Evolutionary conservation across 2,113 vertebrate genomes (phyloP).

Genomic region (Platycercus adscitus): DNA sequence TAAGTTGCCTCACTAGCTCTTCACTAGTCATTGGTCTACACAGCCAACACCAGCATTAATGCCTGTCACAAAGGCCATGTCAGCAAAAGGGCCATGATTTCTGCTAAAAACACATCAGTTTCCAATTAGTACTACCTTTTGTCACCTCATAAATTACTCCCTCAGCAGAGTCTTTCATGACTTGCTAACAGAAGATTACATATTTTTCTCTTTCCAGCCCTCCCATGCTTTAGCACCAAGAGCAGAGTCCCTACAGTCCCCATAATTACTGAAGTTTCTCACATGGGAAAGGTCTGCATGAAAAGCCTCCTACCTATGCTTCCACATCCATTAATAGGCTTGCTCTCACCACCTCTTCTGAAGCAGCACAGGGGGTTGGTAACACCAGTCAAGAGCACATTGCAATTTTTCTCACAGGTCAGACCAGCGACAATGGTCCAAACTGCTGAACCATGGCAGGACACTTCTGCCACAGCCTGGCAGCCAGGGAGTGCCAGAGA

Average conservation of each 20-base stretch:
- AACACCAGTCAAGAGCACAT: not conserved
- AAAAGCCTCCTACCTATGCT: not conserved
- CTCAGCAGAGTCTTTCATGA: not conserved
- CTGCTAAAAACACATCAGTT: not conserved
- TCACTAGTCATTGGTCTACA: not conserved
- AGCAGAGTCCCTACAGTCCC: not conserved
- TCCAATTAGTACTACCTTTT: not conserved
- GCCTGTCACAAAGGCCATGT: not conserved
- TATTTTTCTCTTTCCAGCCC: not conserved
- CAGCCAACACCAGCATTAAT: not conserved
- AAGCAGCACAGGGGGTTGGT: not conserved
- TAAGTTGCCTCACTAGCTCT: not conserved
- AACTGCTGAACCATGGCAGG: not conserved
- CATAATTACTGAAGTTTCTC: not conserved
- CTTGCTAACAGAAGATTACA: not conserved
- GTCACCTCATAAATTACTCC: not conserved
- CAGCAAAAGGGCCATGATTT: not conserved
- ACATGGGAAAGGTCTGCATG: not conserved
- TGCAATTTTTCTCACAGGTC: not conserved
- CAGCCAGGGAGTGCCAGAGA: not conserved
- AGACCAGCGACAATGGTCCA: not conserved
- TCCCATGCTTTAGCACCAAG: not conserved
- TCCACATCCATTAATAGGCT: rapidly evolving
- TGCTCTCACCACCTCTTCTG: not conserved
- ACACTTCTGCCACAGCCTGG: not conserved